Base-by-base conservation (phyloP, 2,113 vertebrate genomes). In the Sakesphorus luctuosus region DNA sequence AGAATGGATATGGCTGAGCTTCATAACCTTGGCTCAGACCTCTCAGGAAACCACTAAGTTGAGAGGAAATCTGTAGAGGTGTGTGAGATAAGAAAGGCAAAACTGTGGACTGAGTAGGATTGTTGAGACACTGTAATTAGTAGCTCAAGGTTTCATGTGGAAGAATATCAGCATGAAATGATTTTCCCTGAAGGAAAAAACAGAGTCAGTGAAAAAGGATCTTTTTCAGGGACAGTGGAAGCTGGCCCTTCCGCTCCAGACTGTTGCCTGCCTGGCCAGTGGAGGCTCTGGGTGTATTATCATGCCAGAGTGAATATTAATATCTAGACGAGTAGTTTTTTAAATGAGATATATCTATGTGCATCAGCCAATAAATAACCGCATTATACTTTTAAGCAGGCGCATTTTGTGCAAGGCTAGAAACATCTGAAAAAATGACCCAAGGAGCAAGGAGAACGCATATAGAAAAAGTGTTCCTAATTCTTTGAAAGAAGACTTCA, bases 141-240 rank as follows among this genome's bases (percentile, higher is more conserved):
- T n/a, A 93, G 38, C 65, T 87, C 52, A 18, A 35, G 56, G 35
- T 89, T 87, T 93, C 83, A 84, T 46, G 56, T 5, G 52, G 84
- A 93, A 89, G 35, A 84, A 68, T n/a, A 78, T 90, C 76, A 90
- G 76, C 89, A 72, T 24, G 24, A 84, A 78, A 81, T 36, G 6
- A 19, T 72, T 72, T 52, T 92, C 28, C 76, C 29, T 31, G 16
- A 74, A 44, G 76, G 38, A 29, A 77, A 52, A 73, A 69, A 4
- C 2, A 0, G 46, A 65, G 56, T 95, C 68, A n/a, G 89, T 81
- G 93, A 89, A 95, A 94, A 67, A 72, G 12, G 43, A 95, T 96
- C 86, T 90, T 26, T 80, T 80, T 47, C 61, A 47, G 65, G 52
- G n/a, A 17, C 44, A 56, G 40, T n/a, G 72, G 69, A 91, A 74